Evolutionary conservation across 2,888 invertebrate genomes (phyloP).

Genomic region (Microctonus aethiopoides): DNA sequence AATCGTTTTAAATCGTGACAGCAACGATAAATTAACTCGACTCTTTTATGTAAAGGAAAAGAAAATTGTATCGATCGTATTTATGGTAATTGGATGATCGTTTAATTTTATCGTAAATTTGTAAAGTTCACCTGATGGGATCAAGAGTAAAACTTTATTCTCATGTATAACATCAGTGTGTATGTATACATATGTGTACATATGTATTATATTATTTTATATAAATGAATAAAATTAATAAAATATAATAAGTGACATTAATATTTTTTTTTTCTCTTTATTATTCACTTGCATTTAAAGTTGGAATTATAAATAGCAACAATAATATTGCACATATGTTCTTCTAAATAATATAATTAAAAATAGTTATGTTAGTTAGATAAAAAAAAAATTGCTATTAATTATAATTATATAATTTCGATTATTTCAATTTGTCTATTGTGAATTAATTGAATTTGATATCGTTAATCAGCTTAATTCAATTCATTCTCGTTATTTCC

Average conservation of each 20-base stretch:
- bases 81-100: slow-evolving; percentile 55
- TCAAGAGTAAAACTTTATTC: background rate
- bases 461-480: background rate
- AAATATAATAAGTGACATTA: background rate
- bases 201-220: background rate
- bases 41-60: slow-evolving; percentile 42
- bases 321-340: too few relatives aligned
- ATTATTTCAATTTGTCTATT: background rate
- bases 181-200: background rate
- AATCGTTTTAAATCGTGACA: background rate
- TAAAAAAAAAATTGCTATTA: background rate
- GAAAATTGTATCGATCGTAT: slow-evolving; percentile 42
- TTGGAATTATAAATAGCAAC: background rate
- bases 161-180: too few relatives aligned
- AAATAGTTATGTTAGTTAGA: too few relatives aligned
- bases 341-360: too few relatives aligned
- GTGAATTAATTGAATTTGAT: background rate
- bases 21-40: slow-evolving; percentile 44
- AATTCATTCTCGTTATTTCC: background rate
- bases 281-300: background rate
- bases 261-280: background rate
- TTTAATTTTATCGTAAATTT: slow-evolving; percentile 56
- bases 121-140: background rate
- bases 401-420: background rate
- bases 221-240: background rate